Evolutionary conservation across 2,888 invertebrate genomes (phyloP), one percentile per base, ranked within the genome.

Genomic region (Mechanitis messenoides): DNA sequence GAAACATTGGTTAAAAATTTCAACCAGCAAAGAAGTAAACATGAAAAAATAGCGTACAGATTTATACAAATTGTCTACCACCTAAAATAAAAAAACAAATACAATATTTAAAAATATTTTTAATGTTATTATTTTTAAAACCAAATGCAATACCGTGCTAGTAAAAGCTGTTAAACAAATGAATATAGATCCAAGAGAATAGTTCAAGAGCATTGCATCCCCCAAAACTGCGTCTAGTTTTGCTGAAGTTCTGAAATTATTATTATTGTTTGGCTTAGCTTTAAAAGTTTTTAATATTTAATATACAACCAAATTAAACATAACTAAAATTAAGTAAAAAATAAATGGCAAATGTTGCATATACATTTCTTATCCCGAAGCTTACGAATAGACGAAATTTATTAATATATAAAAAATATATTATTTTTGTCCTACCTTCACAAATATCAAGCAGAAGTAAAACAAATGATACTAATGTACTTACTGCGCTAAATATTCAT

Each of bases 81-180:
- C 82, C 89, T 89, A 68, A 6, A 76, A 80, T 61, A 56, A 62
- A 59, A 20, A 20, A 20, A 20, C 20, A 20, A 20, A 20, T 20
- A 20, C 31, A 53, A 58, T 11, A n/a, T 9, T 46, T 42, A 33
- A 33, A 53, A 38, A 47, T 33, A 4, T 35, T 58, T 45, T 33
- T 50, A 31, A 58, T 33, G 4, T 53, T 33, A 50, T 58, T 45
- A 35, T 35, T 35, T 3, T 5, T 3, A 35, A 55, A 53, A 31
- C 59, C 47, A 38, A 58, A 53, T n/a, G 38, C 35, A 55, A 12
- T 74, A 88, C 89, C 64, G 83, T 82, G 53, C 81, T 81, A 33
- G 87, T 84, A 67, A 85, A 87, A 62, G 82, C 83, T 45, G 88
- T 87, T 1, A 87, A 77, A 58, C 87, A 85, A 69, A 89, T 83